phyloP scores from a whole-genome alignment of 2,113 vertebrate species.

The Neodontobutis hainanensis region DNA sequence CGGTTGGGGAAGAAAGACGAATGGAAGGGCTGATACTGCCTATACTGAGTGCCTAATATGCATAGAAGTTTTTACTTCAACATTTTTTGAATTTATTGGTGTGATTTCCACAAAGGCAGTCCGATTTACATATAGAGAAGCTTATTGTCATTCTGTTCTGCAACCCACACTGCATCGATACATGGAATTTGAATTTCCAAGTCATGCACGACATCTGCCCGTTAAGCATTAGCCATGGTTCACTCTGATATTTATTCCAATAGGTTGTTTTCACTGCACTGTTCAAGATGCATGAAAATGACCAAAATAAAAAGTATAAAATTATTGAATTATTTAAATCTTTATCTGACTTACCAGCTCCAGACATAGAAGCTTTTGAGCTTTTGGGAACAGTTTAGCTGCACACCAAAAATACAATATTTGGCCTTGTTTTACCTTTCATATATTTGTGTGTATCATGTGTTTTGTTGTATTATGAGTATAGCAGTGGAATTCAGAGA shows the following conservation, averaged over 20 bases:
- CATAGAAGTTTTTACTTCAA: slow-evolving; percentile 55
- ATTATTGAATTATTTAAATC: neutral
- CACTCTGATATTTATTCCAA: slow-evolving; percentile 2
- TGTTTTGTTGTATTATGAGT: slow-evolving; percentile 16
- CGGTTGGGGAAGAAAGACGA: slow-evolving; percentile 37
- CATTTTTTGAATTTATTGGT: slow-evolving; percentile 32
- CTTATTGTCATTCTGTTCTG: slow-evolving; percentile 33
- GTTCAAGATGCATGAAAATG: slow-evolving; percentile 4
- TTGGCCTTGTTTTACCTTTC: no score
- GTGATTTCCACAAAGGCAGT: slow-evolving; percentile 35
- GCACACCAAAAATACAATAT: no score
- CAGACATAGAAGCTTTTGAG: neutral
- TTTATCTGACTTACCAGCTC: neutral
- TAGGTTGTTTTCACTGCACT: neutral
- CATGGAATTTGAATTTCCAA: slow-evolving; percentile 20
- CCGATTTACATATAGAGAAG: slow-evolving; percentile 36
- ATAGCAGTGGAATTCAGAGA: slow-evolving; percentile 22
- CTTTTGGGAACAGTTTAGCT: neutral
- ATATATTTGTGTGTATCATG: slow-evolving; percentile 3
- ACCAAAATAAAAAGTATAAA: neutral
- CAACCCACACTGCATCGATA: slow-evolving; percentile 5
- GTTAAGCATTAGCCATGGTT: neutral
- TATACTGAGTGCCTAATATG: slow-evolving; percentile 75
- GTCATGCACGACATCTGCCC: slow-evolving; percentile 1
- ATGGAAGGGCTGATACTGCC: slow-evolving; percentile 65